phyloP scores from a whole-genome alignment of 35 echinoderm and acorn worm species.

The Ptychodera flava region DNA sequence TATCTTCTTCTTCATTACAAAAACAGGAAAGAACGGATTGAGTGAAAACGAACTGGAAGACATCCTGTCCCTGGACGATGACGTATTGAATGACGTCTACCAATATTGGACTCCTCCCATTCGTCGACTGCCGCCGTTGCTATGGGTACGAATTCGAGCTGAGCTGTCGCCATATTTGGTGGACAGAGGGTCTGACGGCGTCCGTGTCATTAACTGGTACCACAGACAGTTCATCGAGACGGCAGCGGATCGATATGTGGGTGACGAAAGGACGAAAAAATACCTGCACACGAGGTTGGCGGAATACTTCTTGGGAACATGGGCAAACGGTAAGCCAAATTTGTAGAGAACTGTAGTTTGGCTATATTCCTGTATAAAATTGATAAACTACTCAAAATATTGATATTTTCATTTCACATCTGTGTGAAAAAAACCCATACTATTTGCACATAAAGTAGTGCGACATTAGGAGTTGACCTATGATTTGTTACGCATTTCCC shows the following conservation, averaged over 20 bases:
- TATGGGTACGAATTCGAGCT: background rate
- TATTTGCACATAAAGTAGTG: too few species aligned
- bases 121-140: background rate
- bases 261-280: background rate
- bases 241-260: background rate
- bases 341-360: slow-evolving; percentile 26
- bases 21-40: background rate
- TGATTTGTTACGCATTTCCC: too few species aligned
- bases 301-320: background rate
- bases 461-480: too few species aligned
- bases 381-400: too few species aligned
- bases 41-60: background rate
- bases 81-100: background rate
- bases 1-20: too few species aligned
- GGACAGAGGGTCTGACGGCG: background rate
- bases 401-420: too few species aligned
- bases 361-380: too few species aligned
- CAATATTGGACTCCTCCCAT: background rate
- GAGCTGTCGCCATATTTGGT: background rate
- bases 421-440: too few species aligned
- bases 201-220: background rate
- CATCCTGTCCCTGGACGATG: background rate
- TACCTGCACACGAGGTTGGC: background rate
- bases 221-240: background rate
- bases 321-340: background rate